Conservation (phyloP, 2,113 vertebrate species). For the Alces alces region DNA sequence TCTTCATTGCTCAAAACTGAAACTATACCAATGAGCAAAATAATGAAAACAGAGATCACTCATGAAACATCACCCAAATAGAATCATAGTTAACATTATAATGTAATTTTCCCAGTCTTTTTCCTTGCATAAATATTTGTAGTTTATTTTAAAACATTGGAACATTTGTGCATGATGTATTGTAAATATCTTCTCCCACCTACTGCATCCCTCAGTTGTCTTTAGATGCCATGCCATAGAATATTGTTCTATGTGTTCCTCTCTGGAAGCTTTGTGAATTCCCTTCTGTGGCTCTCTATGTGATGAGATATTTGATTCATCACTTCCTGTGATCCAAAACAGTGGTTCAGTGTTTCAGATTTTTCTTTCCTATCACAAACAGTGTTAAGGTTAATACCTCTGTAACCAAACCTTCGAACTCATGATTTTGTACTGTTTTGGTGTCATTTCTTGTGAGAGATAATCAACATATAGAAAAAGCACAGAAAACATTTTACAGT, state of each 20-base stretch:
- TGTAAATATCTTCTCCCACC: background rate
- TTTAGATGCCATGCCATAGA: background rate
- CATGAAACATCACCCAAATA: background rate
- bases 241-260: background rate
- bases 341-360: background rate
- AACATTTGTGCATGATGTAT: background rate
- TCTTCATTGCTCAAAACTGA: background rate
- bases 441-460: background rate
- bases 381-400: background rate
- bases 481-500: background rate
- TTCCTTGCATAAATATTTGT: background rate
- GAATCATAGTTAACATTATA: background rate
- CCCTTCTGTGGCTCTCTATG: background rate
- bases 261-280: background rate
- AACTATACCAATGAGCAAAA: constrained; percentile 26
- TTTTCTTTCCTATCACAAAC: background rate
- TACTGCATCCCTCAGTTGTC: background rate
- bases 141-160: background rate
- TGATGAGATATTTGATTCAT: background rate
- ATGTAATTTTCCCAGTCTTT: background rate
- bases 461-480: background rate
- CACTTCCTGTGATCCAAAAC: background rate
- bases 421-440: background rate
- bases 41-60: background rate
- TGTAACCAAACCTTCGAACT: background rate